Conservation (phyloP, 2,888 invertebrate genomes). For the Tribolium freemani region DNA sequence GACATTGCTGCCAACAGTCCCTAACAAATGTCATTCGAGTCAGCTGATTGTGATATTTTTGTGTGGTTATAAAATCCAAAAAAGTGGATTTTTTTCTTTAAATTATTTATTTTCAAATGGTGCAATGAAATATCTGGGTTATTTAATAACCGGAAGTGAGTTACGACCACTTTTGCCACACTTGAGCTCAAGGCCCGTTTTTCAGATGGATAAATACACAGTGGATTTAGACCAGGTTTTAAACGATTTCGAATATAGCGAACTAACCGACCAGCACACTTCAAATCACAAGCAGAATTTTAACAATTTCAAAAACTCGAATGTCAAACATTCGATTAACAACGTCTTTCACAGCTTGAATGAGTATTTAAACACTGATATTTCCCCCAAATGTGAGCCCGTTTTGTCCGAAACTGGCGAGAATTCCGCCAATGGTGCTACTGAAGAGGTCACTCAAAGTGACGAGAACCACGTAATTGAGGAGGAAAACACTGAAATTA, state of each 20-base stretch:
- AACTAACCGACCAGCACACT: slow-evolving; percentile 67
- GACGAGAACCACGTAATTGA: slow-evolving; percentile 26
- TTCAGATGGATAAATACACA: slow-evolving; percentile 68
- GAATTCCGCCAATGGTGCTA: neutral
- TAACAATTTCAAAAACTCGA: slow-evolving; percentile 42
- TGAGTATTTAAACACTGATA: slow-evolving; percentile 72
- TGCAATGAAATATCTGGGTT: neutral
- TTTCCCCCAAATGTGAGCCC: slow-evolving; percentile 51
- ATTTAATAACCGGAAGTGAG: neutral
- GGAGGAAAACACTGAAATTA: slow-evolving; percentile 1
- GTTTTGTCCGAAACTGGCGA: slow-evolving; percentile 1
- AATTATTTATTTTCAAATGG: neutral
- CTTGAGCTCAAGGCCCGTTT: neutral
- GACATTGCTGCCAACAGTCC: too few relatives aligned
- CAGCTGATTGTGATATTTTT: slow-evolving; percentile 34
- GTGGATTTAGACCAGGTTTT: slow-evolving; percentile 88
- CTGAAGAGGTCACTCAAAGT: neutral
- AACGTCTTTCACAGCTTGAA: slow-evolving; percentile 77
- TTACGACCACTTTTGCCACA: neutral
- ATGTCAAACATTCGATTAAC: slow-evolving; percentile 69
- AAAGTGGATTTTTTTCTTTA: slow-evolving; percentile 2
- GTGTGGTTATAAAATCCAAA: slow-evolving; percentile 23
- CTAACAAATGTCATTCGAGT: slow-evolving; percentile 4
- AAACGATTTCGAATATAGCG: slow-evolving; percentile 86
- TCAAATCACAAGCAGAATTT: slow-evolving; percentile 35